These are phyloP conservation scores for Phocides pigmalion DNA, from an alignment of 1,140 invertebrate species.

Conservation along the genomic window DNA sequence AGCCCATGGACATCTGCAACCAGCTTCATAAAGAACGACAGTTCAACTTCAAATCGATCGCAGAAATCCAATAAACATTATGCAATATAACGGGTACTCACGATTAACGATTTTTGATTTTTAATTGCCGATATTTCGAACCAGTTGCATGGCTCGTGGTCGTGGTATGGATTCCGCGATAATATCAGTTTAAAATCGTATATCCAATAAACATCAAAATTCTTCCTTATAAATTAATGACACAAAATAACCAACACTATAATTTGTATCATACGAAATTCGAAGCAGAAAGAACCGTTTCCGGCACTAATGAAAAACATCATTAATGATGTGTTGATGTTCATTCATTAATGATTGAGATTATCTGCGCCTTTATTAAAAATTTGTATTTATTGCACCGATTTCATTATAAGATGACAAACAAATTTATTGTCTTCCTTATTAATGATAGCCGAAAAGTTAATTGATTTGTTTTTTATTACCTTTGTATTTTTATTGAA, in stretches of 20 bases:
- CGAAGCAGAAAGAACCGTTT: constrained; percentile 2
- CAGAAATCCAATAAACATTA: too few species aligned
- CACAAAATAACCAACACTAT: constrained; percentile 10
- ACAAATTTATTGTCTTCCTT: constrained; percentile 14
- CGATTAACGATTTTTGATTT: too few species aligned
- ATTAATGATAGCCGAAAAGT: too few species aligned
- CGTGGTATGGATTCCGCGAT: too few species aligned
- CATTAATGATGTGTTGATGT: constrained; percentile 25
- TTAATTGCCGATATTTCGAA: too few species aligned
- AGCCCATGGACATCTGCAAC: too few species aligned
- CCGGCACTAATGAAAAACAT: constrained; percentile 17
- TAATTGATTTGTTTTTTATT: not conserved
- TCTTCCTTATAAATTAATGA: constrained; percentile 5
- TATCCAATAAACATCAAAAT: too few species aligned
- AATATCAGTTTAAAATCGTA: too few species aligned
- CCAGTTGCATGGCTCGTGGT: too few species aligned
- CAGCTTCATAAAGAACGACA: too few species aligned
- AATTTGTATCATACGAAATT: constrained; percentile 8
- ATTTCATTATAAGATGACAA: constrained; percentile 1
- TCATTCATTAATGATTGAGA: constrained; percentile 14
- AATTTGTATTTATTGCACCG: not conserved
- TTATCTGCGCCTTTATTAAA: constrained; percentile 4
- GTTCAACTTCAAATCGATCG: too few species aligned
- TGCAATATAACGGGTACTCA: too few species aligned
- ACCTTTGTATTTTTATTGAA: not conserved